phyloP scores from a whole-genome alignment of 1,140 invertebrate species.

The Nomia melanderi region DNA sequence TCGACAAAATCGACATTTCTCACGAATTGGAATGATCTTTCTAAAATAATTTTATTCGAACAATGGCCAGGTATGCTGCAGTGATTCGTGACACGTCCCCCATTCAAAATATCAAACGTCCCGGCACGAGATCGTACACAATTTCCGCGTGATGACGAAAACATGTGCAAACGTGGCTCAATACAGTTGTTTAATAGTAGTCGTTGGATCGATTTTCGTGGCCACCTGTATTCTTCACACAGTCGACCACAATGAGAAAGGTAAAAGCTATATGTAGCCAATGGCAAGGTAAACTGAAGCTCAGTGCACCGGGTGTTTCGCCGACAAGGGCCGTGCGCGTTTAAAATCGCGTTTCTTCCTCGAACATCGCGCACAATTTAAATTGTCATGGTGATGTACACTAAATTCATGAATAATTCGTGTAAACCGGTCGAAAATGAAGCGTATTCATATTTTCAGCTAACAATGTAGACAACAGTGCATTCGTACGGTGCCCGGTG shows the following conservation, averaged over 20 bases:
- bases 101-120: constrained; percentile 12
- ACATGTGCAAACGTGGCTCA: constrained; percentile 12
- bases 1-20: not conserved
- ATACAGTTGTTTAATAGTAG: constrained; percentile 54
- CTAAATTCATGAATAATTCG: not conserved
- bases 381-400: constrained; percentile 16
- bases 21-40: not conserved
- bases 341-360: constrained; percentile 27
- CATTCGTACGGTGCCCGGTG: no score
- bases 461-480: not conserved
- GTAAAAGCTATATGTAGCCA: constrained; percentile 64
- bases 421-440: not conserved
- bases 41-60: not conserved
- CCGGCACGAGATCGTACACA: not conserved
- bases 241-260: constrained; percentile 63
- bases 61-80: not conserved
- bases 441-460: not conserved
- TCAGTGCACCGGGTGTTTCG: constrained; percentile 66
- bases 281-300: constrained; percentile 73
- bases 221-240: constrained; percentile 65
- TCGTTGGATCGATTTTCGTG: constrained; percentile 73
- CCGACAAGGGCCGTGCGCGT: constrained; percentile 41
- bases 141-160: constrained; percentile 38
- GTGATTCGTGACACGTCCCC: not conserved
- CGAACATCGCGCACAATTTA: constrained; percentile 40